phyloP scores from a whole-genome alignment of 2,113 vertebrate genomes.

The Suncus etruscus region DNA sequence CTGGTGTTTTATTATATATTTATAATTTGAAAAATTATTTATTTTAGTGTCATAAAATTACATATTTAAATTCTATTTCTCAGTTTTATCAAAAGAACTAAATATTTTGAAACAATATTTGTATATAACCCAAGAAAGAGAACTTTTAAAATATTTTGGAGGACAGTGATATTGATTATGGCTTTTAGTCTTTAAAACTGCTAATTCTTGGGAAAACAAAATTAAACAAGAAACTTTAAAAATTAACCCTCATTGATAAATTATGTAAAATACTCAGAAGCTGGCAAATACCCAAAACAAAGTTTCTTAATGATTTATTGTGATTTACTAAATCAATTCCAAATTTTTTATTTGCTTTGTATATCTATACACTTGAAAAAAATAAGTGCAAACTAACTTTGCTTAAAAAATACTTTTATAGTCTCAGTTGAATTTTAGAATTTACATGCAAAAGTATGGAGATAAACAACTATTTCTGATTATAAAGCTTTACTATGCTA shows the following conservation, averaged over 20 bases:
- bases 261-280: conserved; percentile 80
- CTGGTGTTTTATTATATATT: neutral
- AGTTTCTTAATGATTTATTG: conserved; percentile 68
- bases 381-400: conserved; percentile 70
- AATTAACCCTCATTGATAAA: conserved; percentile 60
- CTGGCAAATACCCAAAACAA: conserved; percentile 77
- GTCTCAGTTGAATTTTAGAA: conserved; percentile 71
- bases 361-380: conserved; percentile 61
- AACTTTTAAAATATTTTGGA: conserved; percentile 24
- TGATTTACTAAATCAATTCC: conserved; percentile 83
- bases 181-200: conserved; percentile 72
- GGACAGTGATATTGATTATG: neutral
- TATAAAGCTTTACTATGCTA: conserved; percentile 65
- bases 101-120: conserved; percentile 10
- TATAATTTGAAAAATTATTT: neutral
- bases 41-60: neutral
- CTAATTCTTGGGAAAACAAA: conserved; percentile 73
- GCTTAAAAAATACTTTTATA: conserved; percentile 59
- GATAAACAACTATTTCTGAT: conserved; percentile 74
- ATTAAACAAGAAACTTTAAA: conserved; percentile 67
- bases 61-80: neutral
- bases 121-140: conserved; percentile 24
- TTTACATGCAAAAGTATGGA: conserved; percentile 74
- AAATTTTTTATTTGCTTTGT: conserved; percentile 76
- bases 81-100: neutral